Conservation (phyloP, 2,113 vertebrate genomes). For the Plestiodon gilberti region DNA sequence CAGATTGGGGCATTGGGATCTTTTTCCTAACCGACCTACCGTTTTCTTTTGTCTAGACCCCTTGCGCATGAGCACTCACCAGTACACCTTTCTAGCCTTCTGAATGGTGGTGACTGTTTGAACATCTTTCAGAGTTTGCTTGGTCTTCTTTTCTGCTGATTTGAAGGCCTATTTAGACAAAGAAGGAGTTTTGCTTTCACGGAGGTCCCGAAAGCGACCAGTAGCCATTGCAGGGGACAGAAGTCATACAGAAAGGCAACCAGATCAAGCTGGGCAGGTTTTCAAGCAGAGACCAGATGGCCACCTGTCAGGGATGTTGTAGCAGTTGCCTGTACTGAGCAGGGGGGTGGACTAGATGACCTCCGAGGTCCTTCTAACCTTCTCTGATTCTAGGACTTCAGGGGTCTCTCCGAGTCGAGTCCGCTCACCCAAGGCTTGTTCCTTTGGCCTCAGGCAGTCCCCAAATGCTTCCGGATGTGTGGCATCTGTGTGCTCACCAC, state of each 20-base stretch:
- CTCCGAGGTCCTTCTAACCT: too few species aligned
- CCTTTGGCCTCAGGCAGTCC: neutral
- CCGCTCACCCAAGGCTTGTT: neutral
- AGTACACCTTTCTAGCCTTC: conserved; percentile 98
- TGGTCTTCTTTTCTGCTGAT: conserved; percentile 98
- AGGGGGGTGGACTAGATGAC: neutral
- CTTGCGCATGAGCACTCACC: conserved; percentile 76
- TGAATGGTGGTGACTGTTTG: conserved; percentile 96
- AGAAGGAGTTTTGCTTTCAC: neutral
- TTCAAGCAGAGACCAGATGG: too few species aligned
- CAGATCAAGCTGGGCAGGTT: neutral
- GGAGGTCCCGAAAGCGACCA: too few species aligned
- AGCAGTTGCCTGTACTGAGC: too few species aligned
- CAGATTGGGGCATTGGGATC: too few species aligned
- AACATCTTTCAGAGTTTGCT: conserved; percentile 95
- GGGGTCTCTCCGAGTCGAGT: neutral
- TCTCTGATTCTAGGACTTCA: neutral
- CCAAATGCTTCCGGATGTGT: neutral
- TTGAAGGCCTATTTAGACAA: conserved; percentile 87
- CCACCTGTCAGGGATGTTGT: too few species aligned
- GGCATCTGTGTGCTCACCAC: neutral
- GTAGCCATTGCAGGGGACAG: too few species aligned
- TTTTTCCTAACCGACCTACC: too few species aligned
- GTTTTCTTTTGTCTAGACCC: too few species aligned
- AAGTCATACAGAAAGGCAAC: neutral